Evolutionary conservation across 2,797 vertebrate genomes (phyloP), one percentile per base, ranked within the genome.

Genomic region (Diplodus puntazzo): DNA sequence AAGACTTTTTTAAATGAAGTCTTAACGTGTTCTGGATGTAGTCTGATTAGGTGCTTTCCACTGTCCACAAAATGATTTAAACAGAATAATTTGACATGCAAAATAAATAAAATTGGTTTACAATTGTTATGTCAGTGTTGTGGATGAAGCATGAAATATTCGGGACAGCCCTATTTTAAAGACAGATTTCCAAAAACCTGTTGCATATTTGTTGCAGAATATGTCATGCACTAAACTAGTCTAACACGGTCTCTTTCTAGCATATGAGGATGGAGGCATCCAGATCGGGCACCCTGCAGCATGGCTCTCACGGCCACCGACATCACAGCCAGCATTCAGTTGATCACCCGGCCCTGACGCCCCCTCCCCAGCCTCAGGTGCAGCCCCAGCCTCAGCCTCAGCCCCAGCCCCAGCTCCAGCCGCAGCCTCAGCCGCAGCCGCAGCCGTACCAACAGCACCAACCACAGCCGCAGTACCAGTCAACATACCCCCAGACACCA

Each of bases 261-360:
- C 92, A 96, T 88, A 90, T 94, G 82, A 92, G 91, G 55, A 90
- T 90, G 75, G 95, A 95, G 79, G 86, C 94, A 0, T 87, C 92
- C 48, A 87, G 94, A 67, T 90, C 92, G 0, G 86, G 73, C 75
- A 92, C 91, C 0, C 89, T 94, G 57, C 89, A 93, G 0, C 92
- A 95, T 12, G 78, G 82, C 2, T 82, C 93, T 61, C 95, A 95
- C 85, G 65, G 88, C 42, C 93, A 93, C 82, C 89, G 94, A 11
- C 90, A 94, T 43, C 92, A 94, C 86, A 92, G 92, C 87, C 95
- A 95, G 73, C 94, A 95, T 71, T 94, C 92, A 11, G 73, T 82
- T 0, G 93, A 95, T 34, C 84, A 92, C 43, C 81, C 42, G 0
- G 79, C 85, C 45, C 74, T 87, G 12, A 80, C 87, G 0, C 81